phyloP scores from a whole-genome alignment of 2,797 vertebrate species.

The Uromys caudimaculatus region DNA sequence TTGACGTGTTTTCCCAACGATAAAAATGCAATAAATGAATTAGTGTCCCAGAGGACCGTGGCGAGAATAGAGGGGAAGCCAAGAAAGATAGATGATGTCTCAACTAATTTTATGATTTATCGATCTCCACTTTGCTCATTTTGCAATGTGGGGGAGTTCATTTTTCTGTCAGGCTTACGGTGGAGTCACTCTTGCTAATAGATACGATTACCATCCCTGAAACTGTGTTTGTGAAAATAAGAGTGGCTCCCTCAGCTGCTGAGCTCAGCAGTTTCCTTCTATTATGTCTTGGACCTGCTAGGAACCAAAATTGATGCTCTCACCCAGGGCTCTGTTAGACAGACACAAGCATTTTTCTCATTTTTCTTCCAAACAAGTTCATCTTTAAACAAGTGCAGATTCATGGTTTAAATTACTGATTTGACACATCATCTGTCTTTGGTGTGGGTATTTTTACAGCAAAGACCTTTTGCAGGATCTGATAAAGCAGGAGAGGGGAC shows the following conservation, averaged over 20 bases:
- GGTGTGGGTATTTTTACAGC: conserved; percentile 67
- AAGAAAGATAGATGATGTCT: conserved; percentile 86
- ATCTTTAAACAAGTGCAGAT: conserved; percentile 85
- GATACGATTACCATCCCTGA: conserved; percentile 80
- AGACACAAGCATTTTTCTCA: conserved; percentile 80
- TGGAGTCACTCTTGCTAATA: conserved; percentile 84
- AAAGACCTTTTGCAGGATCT: conserved; percentile 61
- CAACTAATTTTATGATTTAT: conserved; percentile 89
- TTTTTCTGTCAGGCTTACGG: conserved; percentile 85
- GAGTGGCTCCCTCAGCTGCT: conserved; percentile 75
- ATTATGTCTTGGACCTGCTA: conserved; percentile 82
- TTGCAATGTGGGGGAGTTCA: conserved; percentile 79
- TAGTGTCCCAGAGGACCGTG: conserved; percentile 77
- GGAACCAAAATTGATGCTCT: conserved; percentile 84
- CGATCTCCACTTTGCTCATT: conserved; percentile 82
- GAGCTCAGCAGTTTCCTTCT: conserved; percentile 86
- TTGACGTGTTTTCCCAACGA: conserved; percentile 79
- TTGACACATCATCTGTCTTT: conserved; percentile 84
- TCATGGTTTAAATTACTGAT: conserved; percentile 83
- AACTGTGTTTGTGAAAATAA: conserved; percentile 83
- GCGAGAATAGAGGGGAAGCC: conserved; percentile 75
- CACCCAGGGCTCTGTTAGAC: conserved; percentile 80
- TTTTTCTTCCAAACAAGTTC: conserved; percentile 87
- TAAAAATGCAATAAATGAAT: conserved; percentile 83
- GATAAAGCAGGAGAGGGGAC: conserved; percentile 53